Evolutionary conservation across 2,888 invertebrate species (phyloP).

Genomic region (Charanyca ferruginea): DNA sequence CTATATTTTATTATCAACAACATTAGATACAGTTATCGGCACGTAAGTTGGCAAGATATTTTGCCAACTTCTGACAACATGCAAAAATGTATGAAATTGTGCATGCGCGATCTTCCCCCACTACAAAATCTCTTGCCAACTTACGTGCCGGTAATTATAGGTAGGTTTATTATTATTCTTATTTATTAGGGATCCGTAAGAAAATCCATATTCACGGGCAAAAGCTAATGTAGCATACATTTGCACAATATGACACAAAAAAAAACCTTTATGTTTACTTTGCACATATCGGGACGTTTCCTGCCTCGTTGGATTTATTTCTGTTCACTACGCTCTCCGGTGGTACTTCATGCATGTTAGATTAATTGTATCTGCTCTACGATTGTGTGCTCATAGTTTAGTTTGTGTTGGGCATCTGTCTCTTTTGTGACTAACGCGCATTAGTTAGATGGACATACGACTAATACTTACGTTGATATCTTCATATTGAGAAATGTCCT

Average conservation of each 20-base stretch:
- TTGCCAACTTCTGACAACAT: too few species aligned
- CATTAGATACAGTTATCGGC: too few species aligned
- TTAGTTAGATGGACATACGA: not conserved
- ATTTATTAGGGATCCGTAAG: too few species aligned
- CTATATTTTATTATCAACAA: too few species aligned
- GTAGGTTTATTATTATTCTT: too few species aligned
- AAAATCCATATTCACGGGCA: too few species aligned
- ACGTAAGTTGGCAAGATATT: too few species aligned
- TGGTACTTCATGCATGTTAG: constrained; percentile 41
- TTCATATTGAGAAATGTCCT: not conserved
- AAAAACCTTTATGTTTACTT: not conserved
- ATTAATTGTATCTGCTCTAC: constrained; percentile 45
- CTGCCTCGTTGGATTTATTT: not conserved
- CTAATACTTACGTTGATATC: not conserved
- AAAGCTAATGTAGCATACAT: too few species aligned
- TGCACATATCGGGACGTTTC: not conserved
- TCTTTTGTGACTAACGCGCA: constrained; percentile 33
- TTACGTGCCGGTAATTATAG: too few species aligned
- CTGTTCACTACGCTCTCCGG: not conserved
- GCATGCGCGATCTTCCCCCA: too few species aligned
- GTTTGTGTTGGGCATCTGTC: constrained; percentile 4
- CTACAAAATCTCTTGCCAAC: too few species aligned
- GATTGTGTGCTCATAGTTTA: constrained; percentile 37
- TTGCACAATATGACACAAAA: not conserved
- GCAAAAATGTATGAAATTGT: too few species aligned